These are phyloP conservation scores for Saccostrea cuccullata DNA, from an alignment of 1,140 invertebrate genomes.

Conservation along the genomic window DNA sequence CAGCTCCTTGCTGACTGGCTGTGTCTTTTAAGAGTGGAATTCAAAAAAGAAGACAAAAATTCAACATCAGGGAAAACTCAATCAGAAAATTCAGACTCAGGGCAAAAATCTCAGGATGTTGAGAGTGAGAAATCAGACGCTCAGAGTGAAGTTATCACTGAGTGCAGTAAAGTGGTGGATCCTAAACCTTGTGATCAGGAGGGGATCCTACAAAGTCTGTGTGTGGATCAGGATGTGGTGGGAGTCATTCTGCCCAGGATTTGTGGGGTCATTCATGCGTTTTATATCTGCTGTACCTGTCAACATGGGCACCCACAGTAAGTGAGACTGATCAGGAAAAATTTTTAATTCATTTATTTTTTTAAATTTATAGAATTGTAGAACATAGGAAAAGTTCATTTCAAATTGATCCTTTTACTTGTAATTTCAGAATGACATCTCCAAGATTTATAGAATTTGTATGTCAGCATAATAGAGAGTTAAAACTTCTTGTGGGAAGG, in stretches of 20 bases:
- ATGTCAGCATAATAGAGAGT: slow-evolving; percentile 61
- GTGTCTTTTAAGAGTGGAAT: slow-evolving; percentile 63
- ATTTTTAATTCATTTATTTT: no score
- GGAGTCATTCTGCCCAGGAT: slow-evolving; percentile 67
- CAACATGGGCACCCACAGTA: slow-evolving; percentile 54
- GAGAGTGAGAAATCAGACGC: background rate
- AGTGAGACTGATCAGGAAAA: slow-evolving; percentile 20
- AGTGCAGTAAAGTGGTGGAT: background rate
- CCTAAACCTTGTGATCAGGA: slow-evolving; percentile 4
- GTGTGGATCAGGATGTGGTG: slow-evolving; percentile 62
- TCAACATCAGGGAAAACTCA: background rate
- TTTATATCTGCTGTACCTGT: slow-evolving; percentile 70
- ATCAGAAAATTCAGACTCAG: background rate
- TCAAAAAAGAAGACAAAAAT: slow-evolving; percentile 47
- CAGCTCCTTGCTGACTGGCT: slow-evolving; percentile 72
- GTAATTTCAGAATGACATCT: slow-evolving; percentile 62
- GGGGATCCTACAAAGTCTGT: slow-evolving; percentile 43
- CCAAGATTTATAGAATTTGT: slow-evolving; percentile 70
- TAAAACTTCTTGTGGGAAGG: slow-evolving; percentile 68
- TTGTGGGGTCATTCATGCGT: slow-evolving; percentile 72
- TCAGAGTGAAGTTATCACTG: background rate
- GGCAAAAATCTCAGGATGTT: background rate
- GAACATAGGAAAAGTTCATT: no score
- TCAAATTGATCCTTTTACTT: slow-evolving; percentile 9
- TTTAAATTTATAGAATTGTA: no score